A percentile compares a stretch with the other conserved stretches of the same genome.
Evolutionary conservation across 2,113 vertebrate species (phyloP).

Genomic region (Hippocampus abdominalis): DNA sequence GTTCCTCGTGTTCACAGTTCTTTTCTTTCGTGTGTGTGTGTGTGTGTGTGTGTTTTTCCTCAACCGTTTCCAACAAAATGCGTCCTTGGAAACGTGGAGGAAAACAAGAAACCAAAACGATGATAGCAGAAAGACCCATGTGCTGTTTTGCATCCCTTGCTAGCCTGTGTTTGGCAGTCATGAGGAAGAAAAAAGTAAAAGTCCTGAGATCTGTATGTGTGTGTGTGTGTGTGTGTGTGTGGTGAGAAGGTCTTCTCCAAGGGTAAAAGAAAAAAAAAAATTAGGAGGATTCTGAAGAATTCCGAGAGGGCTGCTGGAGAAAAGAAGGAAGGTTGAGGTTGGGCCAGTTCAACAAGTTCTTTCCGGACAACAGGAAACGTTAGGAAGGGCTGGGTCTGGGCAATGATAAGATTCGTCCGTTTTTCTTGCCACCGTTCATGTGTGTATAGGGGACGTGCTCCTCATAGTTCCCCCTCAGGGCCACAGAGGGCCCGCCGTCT

Average conservation of each 20-base stretch:
- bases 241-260: slow-evolving; percentile 67
- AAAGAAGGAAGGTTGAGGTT: slow-evolving; percentile 31
- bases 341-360: slow-evolving; percentile 34
- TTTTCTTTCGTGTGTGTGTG: slow-evolving; percentile 19
- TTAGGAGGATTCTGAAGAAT: slow-evolving; percentile 31
- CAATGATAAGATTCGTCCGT: slow-evolving; percentile 87
- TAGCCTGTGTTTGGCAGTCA: slow-evolving; percentile 71
- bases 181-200: slow-evolving; percentile 68
- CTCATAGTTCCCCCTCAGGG: slow-evolving; percentile 85
- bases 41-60: neutral
- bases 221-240: slow-evolving; percentile 30
- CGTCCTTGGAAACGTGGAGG: slow-evolving; percentile 73
- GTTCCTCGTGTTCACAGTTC: slow-evolving; percentile 82
- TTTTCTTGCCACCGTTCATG: slow-evolving; percentile 98
- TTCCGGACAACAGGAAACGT: slow-evolving; percentile 61
- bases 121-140: slow-evolving; percentile 45
- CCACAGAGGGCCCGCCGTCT: slow-evolving; percentile 81
- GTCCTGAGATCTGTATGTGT: slow-evolving; percentile 88
- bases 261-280: slow-evolving; percentile 23
- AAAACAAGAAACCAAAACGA: slow-evolving; percentile 52
- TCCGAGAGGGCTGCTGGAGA: slow-evolving; percentile 33
- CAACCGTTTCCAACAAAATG: slow-evolving; percentile 8
- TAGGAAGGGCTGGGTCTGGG: slow-evolving; percentile 93
- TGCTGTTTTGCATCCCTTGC: slow-evolving; percentile 66
- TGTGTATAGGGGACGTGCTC: slow-evolving; percentile 93